Conservation (phyloP, 1,140 invertebrate species). For the Gryllus bimaculatus region DNA sequence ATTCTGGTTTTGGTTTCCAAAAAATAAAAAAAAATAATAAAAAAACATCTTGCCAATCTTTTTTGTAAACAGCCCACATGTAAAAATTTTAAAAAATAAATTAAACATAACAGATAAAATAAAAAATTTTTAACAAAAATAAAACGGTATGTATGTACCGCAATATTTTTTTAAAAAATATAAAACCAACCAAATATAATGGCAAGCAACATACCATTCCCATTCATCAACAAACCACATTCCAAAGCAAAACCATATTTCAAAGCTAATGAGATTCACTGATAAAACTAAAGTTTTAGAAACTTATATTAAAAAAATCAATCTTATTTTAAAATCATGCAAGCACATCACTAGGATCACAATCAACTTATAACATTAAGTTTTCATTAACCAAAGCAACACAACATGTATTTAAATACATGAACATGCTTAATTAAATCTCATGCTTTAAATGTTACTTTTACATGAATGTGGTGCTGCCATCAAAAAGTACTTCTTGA, state of each 20-base stretch:
- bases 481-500: too few relatives aligned
- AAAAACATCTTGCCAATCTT: conserved; percentile 10
- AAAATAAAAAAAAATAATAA: conserved; percentile 15
- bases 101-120: conserved; percentile 2
- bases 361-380: background rate
- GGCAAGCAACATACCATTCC: conserved; percentile 9
- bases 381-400: background rate
- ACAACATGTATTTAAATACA: background rate
- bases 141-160: conserved; percentile 9
- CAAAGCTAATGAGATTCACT: background rate
- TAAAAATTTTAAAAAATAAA: conserved; percentile 13
- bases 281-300: background rate
- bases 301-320: background rate
- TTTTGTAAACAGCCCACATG: conserved; percentile 18
- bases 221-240: background rate
- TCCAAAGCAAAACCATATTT: background rate
- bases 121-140: conserved; percentile 3
- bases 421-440: background rate
- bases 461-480: background rate
- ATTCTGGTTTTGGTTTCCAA: conserved; percentile 13
- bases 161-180: conserved; percentile 12
- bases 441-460: background rate
- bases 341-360: background rate
- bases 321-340: background rate
- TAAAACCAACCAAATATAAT: conserved; percentile 5